Conservation (phyloP, 1,140 invertebrate species). For the Sminthurides bifidus region DNA sequence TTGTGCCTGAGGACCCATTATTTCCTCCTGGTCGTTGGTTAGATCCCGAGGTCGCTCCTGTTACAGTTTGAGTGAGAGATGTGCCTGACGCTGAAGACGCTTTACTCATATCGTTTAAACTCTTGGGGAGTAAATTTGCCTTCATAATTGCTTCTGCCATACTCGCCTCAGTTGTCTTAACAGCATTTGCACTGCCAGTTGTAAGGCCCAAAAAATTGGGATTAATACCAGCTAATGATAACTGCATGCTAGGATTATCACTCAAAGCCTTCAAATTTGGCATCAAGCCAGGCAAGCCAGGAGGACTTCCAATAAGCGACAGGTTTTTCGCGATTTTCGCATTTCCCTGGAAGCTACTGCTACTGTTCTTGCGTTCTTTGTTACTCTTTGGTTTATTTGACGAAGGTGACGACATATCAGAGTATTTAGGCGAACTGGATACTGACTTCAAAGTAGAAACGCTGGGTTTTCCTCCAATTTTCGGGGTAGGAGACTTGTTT, state of each 20-base stretch:
- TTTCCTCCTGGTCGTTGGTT: not conserved
- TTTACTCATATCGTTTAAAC: not conserved
- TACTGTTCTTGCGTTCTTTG: constrained; percentile 3
- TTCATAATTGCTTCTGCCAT: not conserved
- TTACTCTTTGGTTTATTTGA: constrained; percentile 6
- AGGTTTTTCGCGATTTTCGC: constrained; percentile 21
- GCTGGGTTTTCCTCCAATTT: constrained; percentile 64
- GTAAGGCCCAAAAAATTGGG: not conserved
- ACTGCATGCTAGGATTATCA: not conserved
- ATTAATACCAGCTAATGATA: not conserved
- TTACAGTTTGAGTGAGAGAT: not conserved
- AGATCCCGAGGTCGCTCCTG: not conserved
- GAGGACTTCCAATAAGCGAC: not conserved
- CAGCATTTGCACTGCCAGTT: not conserved
- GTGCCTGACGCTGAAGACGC: not conserved
- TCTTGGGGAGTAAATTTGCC: not conserved
- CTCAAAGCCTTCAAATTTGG: constrained; percentile 9
- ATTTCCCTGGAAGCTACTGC: not conserved
- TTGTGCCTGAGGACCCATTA: not conserved
- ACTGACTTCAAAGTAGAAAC: constrained; percentile 43
- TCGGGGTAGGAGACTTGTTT: constrained; percentile 13
- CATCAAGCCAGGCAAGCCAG: not conserved
- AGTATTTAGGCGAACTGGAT: constrained; percentile 51
- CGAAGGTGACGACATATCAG: constrained; percentile 32
- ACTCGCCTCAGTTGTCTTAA: not conserved